Evolutionary conservation across 2,113 vertebrate species (phyloP), one percentile per base, ranked within the genome.

Genomic region (Struthio camelus): DNA sequence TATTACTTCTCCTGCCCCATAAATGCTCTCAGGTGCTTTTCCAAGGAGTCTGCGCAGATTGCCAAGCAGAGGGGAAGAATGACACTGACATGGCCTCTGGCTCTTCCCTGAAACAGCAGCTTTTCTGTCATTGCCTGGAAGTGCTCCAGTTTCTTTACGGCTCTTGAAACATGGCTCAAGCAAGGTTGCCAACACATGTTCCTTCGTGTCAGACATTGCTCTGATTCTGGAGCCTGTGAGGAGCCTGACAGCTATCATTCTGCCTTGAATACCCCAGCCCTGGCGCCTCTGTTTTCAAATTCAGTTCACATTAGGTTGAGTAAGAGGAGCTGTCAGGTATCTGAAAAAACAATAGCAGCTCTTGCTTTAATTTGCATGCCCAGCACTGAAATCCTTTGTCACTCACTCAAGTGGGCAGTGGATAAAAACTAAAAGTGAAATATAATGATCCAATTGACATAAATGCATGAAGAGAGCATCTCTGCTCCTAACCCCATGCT

Each of bases 111-210:
- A 86, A 95, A 96, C 91, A 97, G 94, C 88, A 92, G 94, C 93
- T 96, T 96, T 96, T 78, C 95, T 97, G 94, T 97, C 96, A 96
- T 86, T 86, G 92, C 92, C 85, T 94, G 91, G 90, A 96, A 94
- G 66, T 44, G 82, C 87, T 95, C 93, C 94, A 79, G 86, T 72
- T 92, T 77, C 95, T 95, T 96, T 95, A 91, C 89, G 75, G 89
- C 86, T 97, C 95, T 96, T 91, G 95, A 97, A 96, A 93, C 3
- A 2, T 65, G 91, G 91, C 95, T 96, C 89, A 96, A 93, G 97
- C 91, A 94, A 96, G 95, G 95, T 85, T 97, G 97, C 89, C 94
- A 92, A 93, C 95, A 94, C 89, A 89, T 93, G 88, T 97, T 93
- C 94, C 89, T 90, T 89, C 19, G 7, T 93, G 91, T 95, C 91